Conservation (phyloP, 2,888 invertebrate genomes). For the Caenorhabditis angaria region DNA sequence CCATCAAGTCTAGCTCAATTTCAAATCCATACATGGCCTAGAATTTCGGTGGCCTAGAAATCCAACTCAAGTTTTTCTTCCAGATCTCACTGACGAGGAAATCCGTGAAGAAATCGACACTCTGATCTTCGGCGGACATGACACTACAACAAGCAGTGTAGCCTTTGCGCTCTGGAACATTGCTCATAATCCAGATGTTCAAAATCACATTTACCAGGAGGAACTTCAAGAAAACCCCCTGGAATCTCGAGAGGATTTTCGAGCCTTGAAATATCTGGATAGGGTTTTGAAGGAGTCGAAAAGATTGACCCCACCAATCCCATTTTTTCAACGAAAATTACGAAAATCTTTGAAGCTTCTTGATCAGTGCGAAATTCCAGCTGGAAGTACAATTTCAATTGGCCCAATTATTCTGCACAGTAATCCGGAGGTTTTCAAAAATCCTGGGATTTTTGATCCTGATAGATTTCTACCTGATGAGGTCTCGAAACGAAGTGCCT, state of each 20-base stretch:
- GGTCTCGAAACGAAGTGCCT: constrained; percentile 54
- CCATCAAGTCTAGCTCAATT: too few species aligned
- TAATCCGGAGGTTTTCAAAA: constrained; percentile 30
- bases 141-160: constrained; percentile 74
- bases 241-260: constrained; percentile 67
- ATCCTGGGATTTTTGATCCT: constrained; percentile 74
- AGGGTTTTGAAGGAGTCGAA: constrained; percentile 56
- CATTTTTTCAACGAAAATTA: constrained; percentile 45
- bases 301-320: constrained; percentile 55
- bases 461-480: constrained; percentile 73
- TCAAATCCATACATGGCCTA: too few species aligned
- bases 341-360: constrained; percentile 39
- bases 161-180: constrained; percentile 73
- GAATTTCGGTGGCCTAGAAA: too few species aligned
- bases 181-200: constrained; percentile 73
- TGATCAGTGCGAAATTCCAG: constrained; percentile 26
- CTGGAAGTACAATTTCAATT: constrained; percentile 18
- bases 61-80: too few species aligned
- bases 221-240: constrained; percentile 34
- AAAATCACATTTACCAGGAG: constrained; percentile 60
- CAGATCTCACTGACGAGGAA: constrained; percentile 73
- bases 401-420: constrained; percentile 28
- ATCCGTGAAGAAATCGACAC: constrained; percentile 73
- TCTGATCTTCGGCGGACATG: constrained; percentile 75
- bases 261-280: constrained; percentile 53